Evolutionary conservation across 2,113 vertebrate genomes (phyloP), one percentile per base, ranked within the genome.

Genomic region (Symphodus melops): DNA sequence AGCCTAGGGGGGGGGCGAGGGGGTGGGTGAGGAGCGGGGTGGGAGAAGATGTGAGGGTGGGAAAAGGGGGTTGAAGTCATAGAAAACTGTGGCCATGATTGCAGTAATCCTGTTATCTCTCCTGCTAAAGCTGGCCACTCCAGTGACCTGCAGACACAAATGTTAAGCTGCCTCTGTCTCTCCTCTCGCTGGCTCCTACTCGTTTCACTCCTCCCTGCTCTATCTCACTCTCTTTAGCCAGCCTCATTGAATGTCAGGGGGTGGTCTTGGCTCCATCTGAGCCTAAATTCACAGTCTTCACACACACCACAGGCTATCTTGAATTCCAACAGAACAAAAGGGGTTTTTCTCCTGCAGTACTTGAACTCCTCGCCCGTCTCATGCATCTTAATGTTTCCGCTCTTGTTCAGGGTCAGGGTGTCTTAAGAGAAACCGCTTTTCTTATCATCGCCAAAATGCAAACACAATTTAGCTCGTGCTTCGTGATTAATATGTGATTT

Each of bases 41-140:
- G 68, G 72, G 48, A 44, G 70, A 63, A 11, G 59, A 84, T 48
- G 59, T 48, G 65, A 52, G 79, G 70, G 70, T 55, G 65, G 69
- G 82, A 73, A 39, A 48, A 82, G 71, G 75, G 67, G 81, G 79
- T 75, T 86, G 82, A 86, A 86, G 82, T 89, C 84, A 85, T 88
- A 75, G 75, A 88, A 90, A 91, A 91, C 85, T 88, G 80, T 87
- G 83, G 86, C 92, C 81, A 64, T 90, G 90, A 92, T 92, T 91
- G 90, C 91, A 56, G 83, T 95, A 95, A 95, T 95, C 94, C 94
- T 78, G 93, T 95, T 95, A 95, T 94, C 93, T 92, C 80, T 90
- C 85, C 79, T 90, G 86, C 92, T 93, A 92, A 94, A 94, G 92
- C 93, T 89, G 90, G 85, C 86, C 93, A 91, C 91, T 91, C 88